phyloP scores from a whole-genome alignment of 1,140 invertebrate genomes.

The Hetaerina americana region DNA sequence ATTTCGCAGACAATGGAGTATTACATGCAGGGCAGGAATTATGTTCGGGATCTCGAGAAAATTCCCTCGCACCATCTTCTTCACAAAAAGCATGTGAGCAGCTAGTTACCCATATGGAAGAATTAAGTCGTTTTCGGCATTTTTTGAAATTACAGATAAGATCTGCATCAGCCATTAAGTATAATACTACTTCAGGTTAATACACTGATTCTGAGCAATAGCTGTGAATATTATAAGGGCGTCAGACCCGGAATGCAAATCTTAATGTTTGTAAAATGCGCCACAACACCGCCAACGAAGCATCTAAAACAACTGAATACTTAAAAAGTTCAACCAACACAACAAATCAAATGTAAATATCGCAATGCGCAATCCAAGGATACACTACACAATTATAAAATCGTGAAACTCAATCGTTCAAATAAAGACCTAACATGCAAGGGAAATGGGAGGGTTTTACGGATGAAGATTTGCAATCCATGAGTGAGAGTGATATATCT shows the following conservation, averaged over 20 bases:
- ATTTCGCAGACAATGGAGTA: slow-evolving; percentile 32
- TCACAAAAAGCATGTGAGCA: slow-evolving; percentile 39
- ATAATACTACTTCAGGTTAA: too few relatives aligned
- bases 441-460: slow-evolving; percentile 31
- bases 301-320: not conserved
- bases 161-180: slow-evolving; percentile 6
- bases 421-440: too few relatives aligned
- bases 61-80: slow-evolving; percentile 35
- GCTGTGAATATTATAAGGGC: too few relatives aligned
- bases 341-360: not conserved
- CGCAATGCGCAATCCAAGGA: not conserved
- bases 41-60: slow-evolving; percentile 28
- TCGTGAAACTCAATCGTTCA: not conserved
- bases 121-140: slow-evolving; percentile 30
- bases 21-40: slow-evolving; percentile 35
- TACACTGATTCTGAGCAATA: too few relatives aligned
- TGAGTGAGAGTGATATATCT: slow-evolving; percentile 14
- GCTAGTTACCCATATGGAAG: slow-evolving; percentile 34
- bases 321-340: not conserved
- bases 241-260: too few relatives aligned
- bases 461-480: slow-evolving; percentile 30
- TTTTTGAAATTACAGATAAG: slow-evolving; percentile 35
- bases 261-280: not conserved
- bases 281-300: not conserved
- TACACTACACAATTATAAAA: too few relatives aligned